Base-by-base conservation (phyloP, 2,113 vertebrate genomes). In the Chaetodon auriga region DNA sequence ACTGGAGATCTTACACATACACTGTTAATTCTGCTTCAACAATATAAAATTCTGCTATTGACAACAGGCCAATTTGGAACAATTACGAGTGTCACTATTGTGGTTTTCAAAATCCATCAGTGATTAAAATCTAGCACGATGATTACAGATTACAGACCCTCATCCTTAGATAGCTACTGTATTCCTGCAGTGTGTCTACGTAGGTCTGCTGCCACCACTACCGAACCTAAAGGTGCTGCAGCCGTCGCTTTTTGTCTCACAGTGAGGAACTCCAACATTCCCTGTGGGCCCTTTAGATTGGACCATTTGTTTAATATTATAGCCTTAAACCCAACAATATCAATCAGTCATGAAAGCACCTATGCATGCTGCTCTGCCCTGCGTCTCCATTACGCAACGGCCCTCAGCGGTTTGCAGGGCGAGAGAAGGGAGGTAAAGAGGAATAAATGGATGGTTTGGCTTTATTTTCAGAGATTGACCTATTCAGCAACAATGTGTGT, bases 291-390 rank as follows among this genome's bases (percentile, higher is more conserved):
- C 82, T 90, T 88, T 84, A 85, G 76, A 89, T 89, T 87, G 92
- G 85, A 64, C 70, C 91, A 92, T 93, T 94, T 90, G 78, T 93
- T 93, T 93, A 90, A 93, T 92, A 91, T 89, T 80, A 88, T 74
- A 92, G 90, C 91, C 87, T 93, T 84, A 91, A 93, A 92, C 87
- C 87, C 80, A 93, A 91, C 90, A 92, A 88, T 93, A 91, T 92
- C 88, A 94, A 90, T 94, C 92, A 91, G 85, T 92, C 91, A 91
- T 89, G 87, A 92, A 90, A 83, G 84, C 85, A 85, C 77, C 91
- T 87, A 58, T 87, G 88, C 90, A 90, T 78, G 89, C 81, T 82
- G 86, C 86, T 86, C 68, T 87, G 85, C 89, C 86, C 89, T 78
- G 86, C 81, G 71, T 87, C 86, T 81, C 87, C 81, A 88, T 92